Conservation (phyloP, 2,113 vertebrate genomes). For the Steatornis caripensis region DNA sequence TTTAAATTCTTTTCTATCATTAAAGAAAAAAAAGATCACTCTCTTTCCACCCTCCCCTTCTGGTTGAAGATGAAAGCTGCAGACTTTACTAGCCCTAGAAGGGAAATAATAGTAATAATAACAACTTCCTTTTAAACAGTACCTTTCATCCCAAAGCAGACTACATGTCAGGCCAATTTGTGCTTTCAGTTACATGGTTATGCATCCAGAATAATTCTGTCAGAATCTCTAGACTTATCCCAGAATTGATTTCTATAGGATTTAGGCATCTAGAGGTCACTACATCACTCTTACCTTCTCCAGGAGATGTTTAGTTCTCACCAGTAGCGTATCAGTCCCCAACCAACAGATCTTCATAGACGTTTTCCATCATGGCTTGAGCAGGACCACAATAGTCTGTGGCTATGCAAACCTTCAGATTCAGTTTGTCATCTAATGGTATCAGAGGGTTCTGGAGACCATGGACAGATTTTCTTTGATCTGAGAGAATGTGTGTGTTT, state of each 20-base stretch:
- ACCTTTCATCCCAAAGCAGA: conserved; percentile 42
- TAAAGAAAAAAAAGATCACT: neutral
- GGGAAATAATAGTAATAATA: neutral
- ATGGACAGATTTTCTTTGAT: neutral
- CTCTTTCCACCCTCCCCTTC: neutral
- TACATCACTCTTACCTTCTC: neutral
- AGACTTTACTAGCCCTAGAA: neutral
- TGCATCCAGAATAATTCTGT: neutral
- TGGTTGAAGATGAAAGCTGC: conserved; percentile 34
- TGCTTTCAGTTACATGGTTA: neutral
- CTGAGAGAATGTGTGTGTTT: neutral
- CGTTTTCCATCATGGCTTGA: neutral
- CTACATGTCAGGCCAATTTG: neutral
- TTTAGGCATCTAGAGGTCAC: neutral
- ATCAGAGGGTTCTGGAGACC: neutral
- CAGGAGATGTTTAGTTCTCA: neutral
- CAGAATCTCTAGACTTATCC: neutral
- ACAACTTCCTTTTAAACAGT: neutral
- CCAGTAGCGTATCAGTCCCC: neutral
- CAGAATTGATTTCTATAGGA: neutral
- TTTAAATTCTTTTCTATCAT: neutral
- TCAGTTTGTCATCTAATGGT: neutral
- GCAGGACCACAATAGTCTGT: neutral
- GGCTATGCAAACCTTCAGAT: neutral
- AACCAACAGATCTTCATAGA: rapidly evolving